A percentile compares a stretch with the other conserved stretches of the same genome.
Evolutionary conservation across 92 coral and sea anemone genomes (phyloP).

Genomic region (Zoanthus sociatus): DNA sequence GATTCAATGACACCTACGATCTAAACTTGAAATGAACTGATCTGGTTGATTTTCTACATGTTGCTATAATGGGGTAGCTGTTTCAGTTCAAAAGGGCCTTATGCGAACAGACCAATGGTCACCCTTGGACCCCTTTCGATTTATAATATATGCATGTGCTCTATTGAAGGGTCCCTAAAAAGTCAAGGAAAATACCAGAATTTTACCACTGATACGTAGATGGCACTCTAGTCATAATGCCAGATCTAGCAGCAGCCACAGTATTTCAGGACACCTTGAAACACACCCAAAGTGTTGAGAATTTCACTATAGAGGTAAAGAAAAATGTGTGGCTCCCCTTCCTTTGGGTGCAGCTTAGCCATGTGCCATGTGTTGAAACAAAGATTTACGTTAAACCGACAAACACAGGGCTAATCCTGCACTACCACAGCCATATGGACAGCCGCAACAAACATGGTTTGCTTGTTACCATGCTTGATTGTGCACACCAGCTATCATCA

Average conservation of each 20-base stretch:
- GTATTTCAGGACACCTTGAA: constrained; percentile 1
- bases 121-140: too few relatives aligned
- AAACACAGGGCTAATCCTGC: constrained; percentile 9
- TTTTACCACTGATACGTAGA: too few relatives aligned
- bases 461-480: constrained; percentile 61
- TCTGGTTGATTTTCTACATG: constrained; percentile 26
- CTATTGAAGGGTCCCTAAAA: too few relatives aligned
- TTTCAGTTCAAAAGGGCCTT: too few relatives aligned
- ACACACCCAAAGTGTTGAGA: background rate
- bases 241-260: background rate
- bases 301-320: constrained; percentile 9
- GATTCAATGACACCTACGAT: too few relatives aligned
- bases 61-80: background rate
- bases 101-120: too few relatives aligned
- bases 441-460: constrained; percentile 38
- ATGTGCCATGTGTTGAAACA: constrained; percentile 42
- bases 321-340: constrained; percentile 1
- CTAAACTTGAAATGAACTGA: background rate
- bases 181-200: too few relatives aligned
- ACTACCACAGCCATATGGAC: constrained; percentile 22
- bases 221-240: too few relatives aligned
- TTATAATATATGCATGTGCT: too few relatives aligned
- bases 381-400: constrained; percentile 42
- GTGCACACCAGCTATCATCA: constrained; percentile 47
- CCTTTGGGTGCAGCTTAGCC: constrained; percentile 38